phyloP scores from a whole-genome alignment of 2,888 invertebrate species.

The Bimastos eiseni region DNA sequence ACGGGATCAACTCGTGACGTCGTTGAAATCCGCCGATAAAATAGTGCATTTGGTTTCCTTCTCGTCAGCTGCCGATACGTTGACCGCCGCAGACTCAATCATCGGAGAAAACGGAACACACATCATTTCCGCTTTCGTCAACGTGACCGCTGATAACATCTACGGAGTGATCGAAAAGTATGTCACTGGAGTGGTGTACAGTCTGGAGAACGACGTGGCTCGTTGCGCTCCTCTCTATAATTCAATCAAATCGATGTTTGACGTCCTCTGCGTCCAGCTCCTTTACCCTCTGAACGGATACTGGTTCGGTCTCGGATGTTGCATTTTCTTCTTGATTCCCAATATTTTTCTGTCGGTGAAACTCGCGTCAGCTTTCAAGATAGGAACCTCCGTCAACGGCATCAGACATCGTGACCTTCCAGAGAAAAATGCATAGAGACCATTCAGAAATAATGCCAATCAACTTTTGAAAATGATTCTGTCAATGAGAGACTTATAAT shows the following conservation, averaged over 20 bases:
- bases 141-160: background rate
- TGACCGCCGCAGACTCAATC: background rate
- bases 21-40: background rate
- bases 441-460: background rate
- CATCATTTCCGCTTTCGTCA: conserved; percentile 25
- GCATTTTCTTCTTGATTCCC: conserved; percentile 36
- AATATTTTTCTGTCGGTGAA: conserved; percentile 35
- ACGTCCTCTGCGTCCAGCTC: conserved; percentile 75
- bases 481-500: background rate
- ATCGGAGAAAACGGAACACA: background rate
- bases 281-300: conserved; percentile 38
- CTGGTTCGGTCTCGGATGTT: conserved; percentile 40
- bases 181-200: background rate
- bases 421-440: background rate
- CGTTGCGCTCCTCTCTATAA: conserved; percentile 79
- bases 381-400: background rate
- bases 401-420: background rate
- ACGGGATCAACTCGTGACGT: background rate
- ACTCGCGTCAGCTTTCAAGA: conserved; percentile 25
- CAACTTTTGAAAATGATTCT: background rate
- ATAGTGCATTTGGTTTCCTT: background rate
- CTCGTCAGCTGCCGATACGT: background rate
- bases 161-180: conserved; percentile 20
- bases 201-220: conserved; percentile 44
- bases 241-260: conserved; percentile 77